These are phyloP conservation scores for Nomada goodeniana DNA, from an alignment of 2,888 invertebrate genomes.

Conservation along the genomic window DNA sequence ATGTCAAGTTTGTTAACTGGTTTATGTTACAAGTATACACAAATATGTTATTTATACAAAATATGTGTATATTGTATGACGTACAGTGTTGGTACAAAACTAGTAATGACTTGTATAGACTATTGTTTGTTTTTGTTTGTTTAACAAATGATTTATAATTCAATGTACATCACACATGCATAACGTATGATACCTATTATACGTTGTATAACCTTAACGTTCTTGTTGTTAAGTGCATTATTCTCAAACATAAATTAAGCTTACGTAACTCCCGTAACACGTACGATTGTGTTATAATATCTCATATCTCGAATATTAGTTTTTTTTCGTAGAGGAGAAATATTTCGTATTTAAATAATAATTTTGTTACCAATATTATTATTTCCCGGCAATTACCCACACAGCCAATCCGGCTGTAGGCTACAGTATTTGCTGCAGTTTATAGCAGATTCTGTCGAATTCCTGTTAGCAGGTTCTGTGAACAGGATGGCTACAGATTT, in stretches of 20 bases:
- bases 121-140: background rate
- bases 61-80: too few relatives aligned
- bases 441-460: too few relatives aligned
- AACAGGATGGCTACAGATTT: too few relatives aligned
- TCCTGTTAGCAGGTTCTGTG: too few relatives aligned
- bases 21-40: too few relatives aligned
- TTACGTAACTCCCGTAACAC: conserved; percentile 43
- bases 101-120: too few relatives aligned
- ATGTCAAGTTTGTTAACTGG: too few relatives aligned
- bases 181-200: background rate
- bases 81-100: too few relatives aligned
- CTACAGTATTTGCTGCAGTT: too few relatives aligned
- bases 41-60: too few relatives aligned
- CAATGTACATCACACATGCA: background rate
- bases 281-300: conserved; percentile 22
- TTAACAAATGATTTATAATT: background rate
- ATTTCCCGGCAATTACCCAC: background rate
- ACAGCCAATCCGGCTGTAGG: too few relatives aligned
- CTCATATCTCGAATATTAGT: background rate
- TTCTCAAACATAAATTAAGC: conserved; percentile 13
- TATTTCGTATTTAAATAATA: background rate
- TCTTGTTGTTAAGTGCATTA: conserved; percentile 3
- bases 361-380: background rate
- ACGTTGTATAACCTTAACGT: background rate
- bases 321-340: background rate